A percentile compares a stretch with the other conserved stretches of the same genome.
Conservation (phyloP, 2,113 vertebrate genomes). For the Chaetops frenatus region DNA sequence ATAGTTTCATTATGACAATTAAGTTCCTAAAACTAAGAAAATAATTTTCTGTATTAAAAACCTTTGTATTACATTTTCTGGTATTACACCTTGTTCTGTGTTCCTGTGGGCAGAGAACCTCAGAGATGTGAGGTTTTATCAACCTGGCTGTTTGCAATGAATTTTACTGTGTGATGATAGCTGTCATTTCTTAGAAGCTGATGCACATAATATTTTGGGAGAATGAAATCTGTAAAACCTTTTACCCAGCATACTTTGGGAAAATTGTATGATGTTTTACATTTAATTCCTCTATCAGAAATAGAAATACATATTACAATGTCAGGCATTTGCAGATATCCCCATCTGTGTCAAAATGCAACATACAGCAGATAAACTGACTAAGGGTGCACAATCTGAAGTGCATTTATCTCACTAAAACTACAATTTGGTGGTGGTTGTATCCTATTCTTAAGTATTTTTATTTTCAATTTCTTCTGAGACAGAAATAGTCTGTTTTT, state of each 20-base stretch:
- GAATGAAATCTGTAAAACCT: background rate
- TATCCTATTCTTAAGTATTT: background rate
- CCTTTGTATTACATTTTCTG: fast-evolving
- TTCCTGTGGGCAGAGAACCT: background rate
- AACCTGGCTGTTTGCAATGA: background rate
- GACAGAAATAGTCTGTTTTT: background rate
- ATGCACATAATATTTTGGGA: background rate
- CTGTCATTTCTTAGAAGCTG: background rate
- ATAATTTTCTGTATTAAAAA: background rate
- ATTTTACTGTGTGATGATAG: background rate
- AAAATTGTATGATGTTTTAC: background rate
- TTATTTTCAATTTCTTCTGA: background rate
- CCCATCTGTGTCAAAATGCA: background rate
- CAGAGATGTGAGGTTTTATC: background rate
- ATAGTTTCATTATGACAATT: background rate
- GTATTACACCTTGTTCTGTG: background rate
- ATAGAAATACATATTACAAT: background rate
- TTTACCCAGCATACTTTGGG: background rate
- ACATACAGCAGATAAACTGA: background rate
- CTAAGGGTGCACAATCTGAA: background rate
- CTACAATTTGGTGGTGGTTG: background rate
- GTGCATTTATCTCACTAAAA: background rate
- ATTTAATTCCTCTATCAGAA: background rate
- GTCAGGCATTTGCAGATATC: background rate
- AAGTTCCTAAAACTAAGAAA: background rate